Base-by-base conservation (phyloP, 2,113 vertebrate species). In the Asarcornis scutulata region DNA sequence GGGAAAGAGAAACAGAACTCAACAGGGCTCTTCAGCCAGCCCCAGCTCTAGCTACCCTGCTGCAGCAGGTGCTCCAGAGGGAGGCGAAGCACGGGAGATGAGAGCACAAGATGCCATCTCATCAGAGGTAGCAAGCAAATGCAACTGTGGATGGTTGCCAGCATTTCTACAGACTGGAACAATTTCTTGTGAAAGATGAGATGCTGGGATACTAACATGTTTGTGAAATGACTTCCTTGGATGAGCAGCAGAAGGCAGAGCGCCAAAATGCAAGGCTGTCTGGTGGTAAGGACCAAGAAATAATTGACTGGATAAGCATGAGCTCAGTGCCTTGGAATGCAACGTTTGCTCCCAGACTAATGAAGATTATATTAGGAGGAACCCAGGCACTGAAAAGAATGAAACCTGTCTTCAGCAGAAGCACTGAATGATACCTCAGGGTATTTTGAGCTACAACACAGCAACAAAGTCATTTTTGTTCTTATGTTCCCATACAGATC, bases 1-100 rank as follows among this genome's bases (percentile, higher is more conserved):
- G 44, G 56, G 72, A 62, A 26, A 27, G 36, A 42, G 69, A 15
- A 73, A 40, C 48, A 82, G 55, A 60, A n/a, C 6, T n/a, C 63
- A 20, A 8, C 5, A 26, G 23, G 68, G 69, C 38, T 84, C 50
- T 18, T 4, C n/a, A 63, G 31, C n/a, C 84, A 73, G 78, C 44
- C 26, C 63, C 40, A 3, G 29, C 55, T 31, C 66, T 6, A 3
- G 14, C 86, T 29, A 56, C 40, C 48, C 76, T 16, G 68, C 13
- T 14, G 11, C 0, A 2, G 58, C 32, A 8, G 66, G 32, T 0
- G 18, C 42, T 42, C n/a, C 17, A 0, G 10, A 13, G 77, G 56
- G 17, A 36, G 27, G 22, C 4, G 4, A 53, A 29, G 72, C 3
- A 1, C 29, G 4, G 25, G 52, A 53, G 59, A 34, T 2, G 13